These are phyloP conservation scores for Micrasema minimum DNA, from an alignment of 1,140 invertebrate species.

Conservation along the genomic window DNA sequence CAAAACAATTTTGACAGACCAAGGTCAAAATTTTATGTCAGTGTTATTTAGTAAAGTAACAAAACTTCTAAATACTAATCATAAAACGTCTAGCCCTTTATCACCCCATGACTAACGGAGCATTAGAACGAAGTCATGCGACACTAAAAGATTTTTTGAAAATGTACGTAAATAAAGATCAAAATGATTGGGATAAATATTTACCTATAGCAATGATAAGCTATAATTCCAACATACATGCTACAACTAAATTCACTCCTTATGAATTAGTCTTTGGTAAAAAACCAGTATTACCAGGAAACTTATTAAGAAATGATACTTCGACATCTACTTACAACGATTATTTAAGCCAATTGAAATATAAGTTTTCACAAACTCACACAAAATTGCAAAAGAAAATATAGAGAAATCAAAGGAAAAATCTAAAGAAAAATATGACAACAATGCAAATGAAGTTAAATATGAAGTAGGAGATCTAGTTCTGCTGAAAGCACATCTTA, in stretches of 20 bases:
- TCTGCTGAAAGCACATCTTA: conserved; percentile 5
- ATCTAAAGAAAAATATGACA: conserved; percentile 55
- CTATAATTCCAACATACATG: conserved; percentile 55
- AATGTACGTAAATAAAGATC: conserved; percentile 55
- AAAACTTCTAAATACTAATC: conserved; percentile 53
- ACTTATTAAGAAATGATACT: conserved; percentile 45
- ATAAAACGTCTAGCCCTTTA: conserved; percentile 47
- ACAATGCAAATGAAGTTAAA: conserved; percentile 43
- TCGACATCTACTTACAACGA: conserved; percentile 56
- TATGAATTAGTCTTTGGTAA: conserved; percentile 60
- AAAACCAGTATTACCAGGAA: conserved; percentile 54
- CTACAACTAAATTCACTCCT: conserved; percentile 58
- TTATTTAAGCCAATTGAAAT: conserved; percentile 55
- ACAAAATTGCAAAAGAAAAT: conserved; percentile 53
- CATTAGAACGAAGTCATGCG: conserved; percentile 56
- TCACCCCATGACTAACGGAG: conserved; percentile 56
- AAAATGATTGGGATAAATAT: conserved; percentile 57
- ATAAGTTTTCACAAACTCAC: conserved; percentile 55
- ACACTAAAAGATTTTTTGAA: conserved; percentile 58
- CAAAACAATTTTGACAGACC: conserved; percentile 55
- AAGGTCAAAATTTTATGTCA: conserved; percentile 54
- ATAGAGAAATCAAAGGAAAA: conserved; percentile 50
- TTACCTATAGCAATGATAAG: conserved; percentile 55
- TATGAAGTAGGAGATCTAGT: conserved; percentile 50
- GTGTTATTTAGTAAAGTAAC: conserved; percentile 36